Evolutionary conservation across 2,888 invertebrate species (phyloP), one percentile per base, ranked within the genome.

Genomic region (Drepanosiphum platanoidis): DNA sequence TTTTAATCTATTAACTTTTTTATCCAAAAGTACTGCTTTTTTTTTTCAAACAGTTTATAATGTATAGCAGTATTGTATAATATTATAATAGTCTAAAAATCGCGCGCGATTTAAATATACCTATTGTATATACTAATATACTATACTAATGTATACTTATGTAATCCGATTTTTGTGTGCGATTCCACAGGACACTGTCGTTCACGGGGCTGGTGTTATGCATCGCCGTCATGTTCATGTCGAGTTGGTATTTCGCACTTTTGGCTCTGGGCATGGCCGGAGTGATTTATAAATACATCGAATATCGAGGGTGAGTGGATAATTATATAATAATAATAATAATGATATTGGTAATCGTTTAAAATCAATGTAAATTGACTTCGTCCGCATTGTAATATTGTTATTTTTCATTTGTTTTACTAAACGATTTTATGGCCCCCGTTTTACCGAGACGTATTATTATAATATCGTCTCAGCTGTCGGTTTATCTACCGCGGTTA

Each of bases 191-290:
- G 94, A 94, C 95, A 58, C 91, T 98, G 70, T 98, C 97, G 5
- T 92, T 97, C 88, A 91, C 95, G 87, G 98, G 97, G 52, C 91
- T 97, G 87, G 92, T 94, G 0, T 92, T 98, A 64, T 98, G 98
- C 90, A 94, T 98, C 89, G 96, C 97, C 27, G 96, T 98, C 87
- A 98, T 98, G 98, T 98, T 98, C 90, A 97, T 98, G 95, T 96
- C 97, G 22, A 96, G 96, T 78, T 98, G 98, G 97, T 96, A 96
- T 90, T 97, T 97, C 90, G 98, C 98, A 30, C 92, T 98, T 39
- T 90, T 97, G 87, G 97, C 98, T 70, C 97, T 98, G 94, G 95
- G 94, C 75, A 95, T 98, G 94, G 98, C 98, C 61, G 95, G 96
- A 34, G 91, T 94, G 86, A 97, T 98, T 89, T 98, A 98, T 92